phyloP scores from a whole-genome alignment of 2,113 vertebrate genomes.

The Limnothrissa miodon region DNA sequence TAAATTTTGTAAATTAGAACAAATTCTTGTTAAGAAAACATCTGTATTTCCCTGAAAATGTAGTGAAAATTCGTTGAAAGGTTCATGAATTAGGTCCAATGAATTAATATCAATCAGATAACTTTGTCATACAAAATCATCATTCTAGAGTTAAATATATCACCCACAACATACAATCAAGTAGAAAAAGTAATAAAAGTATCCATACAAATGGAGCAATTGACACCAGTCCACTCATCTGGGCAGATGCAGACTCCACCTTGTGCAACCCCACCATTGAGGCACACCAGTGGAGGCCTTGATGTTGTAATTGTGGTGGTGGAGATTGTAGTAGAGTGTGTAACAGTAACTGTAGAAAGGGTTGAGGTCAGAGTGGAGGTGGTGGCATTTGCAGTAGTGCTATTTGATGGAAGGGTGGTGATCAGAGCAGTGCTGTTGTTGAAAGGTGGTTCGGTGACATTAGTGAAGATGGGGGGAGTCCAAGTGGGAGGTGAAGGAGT shows the following conservation, averaged over 20 bases:
- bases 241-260: constrained; percentile 47
- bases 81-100: too few species aligned
- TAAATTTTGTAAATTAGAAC: too few species aligned
- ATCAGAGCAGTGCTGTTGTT: not conserved
- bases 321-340: too few species aligned
- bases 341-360: too few species aligned
- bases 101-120: too few species aligned
- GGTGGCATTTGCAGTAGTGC: not conserved
- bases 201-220: constrained; percentile 37
- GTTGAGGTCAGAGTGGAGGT: not conserved
- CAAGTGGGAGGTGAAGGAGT: not conserved
- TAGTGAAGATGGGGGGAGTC: too few species aligned
- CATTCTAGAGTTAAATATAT: too few species aligned
- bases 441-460: not conserved
- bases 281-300: constrained; percentile 30
- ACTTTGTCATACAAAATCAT: too few species aligned
- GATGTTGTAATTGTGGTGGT: not conserved
- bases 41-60: too few species aligned
- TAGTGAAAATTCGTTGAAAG: too few species aligned
- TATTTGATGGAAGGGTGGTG: not conserved
- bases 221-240: constrained; percentile 47
- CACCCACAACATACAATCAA: too few species aligned
- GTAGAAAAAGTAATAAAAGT: not conserved
- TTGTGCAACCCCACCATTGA: constrained; percentile 10
- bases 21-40: too few species aligned